Conservation (phyloP, 2,113 vertebrate species). For the Chaetorhynchus papuensis region DNA sequence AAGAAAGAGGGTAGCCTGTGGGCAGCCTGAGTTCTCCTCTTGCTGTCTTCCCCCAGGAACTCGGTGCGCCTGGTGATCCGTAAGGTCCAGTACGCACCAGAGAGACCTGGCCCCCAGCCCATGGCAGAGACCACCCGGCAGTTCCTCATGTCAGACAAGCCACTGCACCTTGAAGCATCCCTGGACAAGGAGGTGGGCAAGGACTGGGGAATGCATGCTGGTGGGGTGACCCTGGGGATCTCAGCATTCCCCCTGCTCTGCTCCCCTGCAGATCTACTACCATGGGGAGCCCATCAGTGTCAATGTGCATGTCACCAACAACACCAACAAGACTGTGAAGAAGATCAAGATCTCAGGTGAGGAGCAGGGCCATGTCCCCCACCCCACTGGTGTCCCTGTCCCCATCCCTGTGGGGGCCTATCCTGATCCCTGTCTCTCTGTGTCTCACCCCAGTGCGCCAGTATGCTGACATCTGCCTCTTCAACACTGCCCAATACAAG, state of each 20-base stretch:
- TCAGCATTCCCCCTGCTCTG: background rate
- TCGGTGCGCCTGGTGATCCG: conserved; percentile 92
- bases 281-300: conserved; percentile 95
- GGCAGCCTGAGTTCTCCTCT: background rate
- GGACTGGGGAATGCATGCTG: background rate
- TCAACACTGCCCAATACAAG: conserved; percentile 98
- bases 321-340: conserved; percentile 97
- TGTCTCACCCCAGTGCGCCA: conserved; percentile 81
- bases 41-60: conserved; percentile 69
- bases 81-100: conserved; percentile 92
- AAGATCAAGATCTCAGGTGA: conserved; percentile 96
- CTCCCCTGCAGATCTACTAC: conserved; percentile 86
- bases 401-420: rapidly evolving
- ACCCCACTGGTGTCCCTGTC: background rate
- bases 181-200: conserved; percentile 85
- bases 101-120: conserved; percentile 88
- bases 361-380: rapidly evolving
- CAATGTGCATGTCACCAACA: conserved; percentile 97
- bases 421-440: background rate
- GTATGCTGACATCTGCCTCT: conserved; percentile 95
- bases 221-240: background rate
- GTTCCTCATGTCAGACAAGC: conserved; percentile 96
- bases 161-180: conserved; percentile 89
- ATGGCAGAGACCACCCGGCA: conserved; percentile 92
- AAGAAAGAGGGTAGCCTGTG: rapidly evolving